Base-by-base conservation (phyloP, 64 coral and sea anemone genomes). In the Stichodactyla helianthus region DNA sequence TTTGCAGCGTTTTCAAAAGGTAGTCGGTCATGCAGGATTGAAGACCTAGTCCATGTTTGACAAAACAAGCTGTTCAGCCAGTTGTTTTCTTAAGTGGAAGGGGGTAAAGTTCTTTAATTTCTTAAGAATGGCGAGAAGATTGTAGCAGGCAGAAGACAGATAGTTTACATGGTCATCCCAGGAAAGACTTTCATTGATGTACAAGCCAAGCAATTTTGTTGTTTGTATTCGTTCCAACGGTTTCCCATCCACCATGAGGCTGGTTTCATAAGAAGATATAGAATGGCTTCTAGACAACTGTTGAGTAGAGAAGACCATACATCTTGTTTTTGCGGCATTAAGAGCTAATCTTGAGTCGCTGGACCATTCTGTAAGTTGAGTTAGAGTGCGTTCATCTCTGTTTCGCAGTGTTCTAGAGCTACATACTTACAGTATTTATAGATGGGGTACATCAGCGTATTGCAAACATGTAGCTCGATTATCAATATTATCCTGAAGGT, bases 1-100 rank as follows among this genome's bases (percentile, higher is more conserved):
- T 11, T 63, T 86, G 61, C 65, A 71, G 51, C 4, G 26, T 54
- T 28, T 16, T 71, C 26, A 77, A 77, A 9, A 77, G 18, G 35
- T 77, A 77, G 35, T 17, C 23, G n/a, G 56, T 27, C 35, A 44
- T 20, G 12, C 16, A 51, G 84, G 60, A 71, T 70, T 60, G 56
- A 26, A 13, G 31, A 51, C 84, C 9, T 67, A 71, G 18, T 86
- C 84, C 19, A 86, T 51, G 6, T 54, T 86, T 51, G 60, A 86
- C 63, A 86, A 86, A 19, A 51, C 23, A 5, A 86, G 59, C 10
- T 53, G 51, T 11, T 86, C 84, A 15, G 84, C 84, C 19, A 86
- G 84, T 12, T 86, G 59, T 11, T 71, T 86, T 84, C 54, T 85
- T 10, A 85, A 16, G 20, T 85, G 71, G 83, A 85, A 85, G 61